Evolutionary conservation across 2,888 invertebrate genomes (phyloP), one percentile per base, ranked within the genome.

Genomic region (Eupithecia subfuscata): DNA sequence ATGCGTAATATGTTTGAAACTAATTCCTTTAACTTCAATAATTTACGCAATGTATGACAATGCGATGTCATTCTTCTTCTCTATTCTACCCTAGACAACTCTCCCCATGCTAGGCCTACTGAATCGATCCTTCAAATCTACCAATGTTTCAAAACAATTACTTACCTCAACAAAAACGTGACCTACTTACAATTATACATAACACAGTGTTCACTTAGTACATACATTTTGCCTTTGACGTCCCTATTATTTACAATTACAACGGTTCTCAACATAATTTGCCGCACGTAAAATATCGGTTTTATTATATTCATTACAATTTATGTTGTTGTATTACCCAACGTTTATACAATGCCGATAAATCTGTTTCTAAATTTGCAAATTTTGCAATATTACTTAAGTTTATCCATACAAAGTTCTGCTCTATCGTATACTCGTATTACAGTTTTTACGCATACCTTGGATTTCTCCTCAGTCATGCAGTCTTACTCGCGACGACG

Each of bases 391-490:
- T 69, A 65, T 70, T 76, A 63, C 34, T 43, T 7, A 52, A 64
- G n/a, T 71, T 70, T 56, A 69, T 76, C 48, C 34, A 68, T 48
- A 75, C 63, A 45, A 71, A 37, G 56, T 60, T 64, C 63, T 71
- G 65, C 30, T 73, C 71, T 69, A 67, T 56, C 73, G 64, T 64
- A 45, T 69, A 76, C 69, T 71, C 69, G 48, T 69, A 43, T 52
- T 74, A 63, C 78, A 75, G 74, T 80, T 85, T 81, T 83, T 82
- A 82, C 82, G 80, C 82, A 79, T 77, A 75, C 79, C 80, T 82
- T 81, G 79, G 83, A 85, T 88, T 87, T 88, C 88, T 86, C 87
- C 75, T 82, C 76, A 84, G 83, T 82, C 83, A 85, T 85, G 84
- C 82, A 79, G 81, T 81, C 85, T 85, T 80, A 82, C 74, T 74